Conservation (phyloP, 2,113 vertebrate species). For the Melospiza melodia region DNA sequence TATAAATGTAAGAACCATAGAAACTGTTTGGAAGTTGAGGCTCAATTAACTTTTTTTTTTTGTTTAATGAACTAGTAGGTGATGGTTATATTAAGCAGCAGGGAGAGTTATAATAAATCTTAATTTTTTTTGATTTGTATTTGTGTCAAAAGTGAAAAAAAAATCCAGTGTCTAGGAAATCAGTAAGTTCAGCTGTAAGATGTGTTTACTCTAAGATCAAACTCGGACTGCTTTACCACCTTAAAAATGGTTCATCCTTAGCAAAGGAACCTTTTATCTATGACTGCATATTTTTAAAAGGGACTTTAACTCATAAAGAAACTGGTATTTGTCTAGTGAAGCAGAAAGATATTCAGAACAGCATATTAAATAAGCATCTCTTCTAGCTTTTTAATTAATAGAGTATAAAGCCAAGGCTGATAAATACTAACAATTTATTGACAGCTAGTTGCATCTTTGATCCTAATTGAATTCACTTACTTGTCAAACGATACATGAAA, state of each 20-base stretch:
- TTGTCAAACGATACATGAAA: neutral
- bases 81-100: neutral
- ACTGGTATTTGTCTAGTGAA: neutral
- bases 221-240: neutral
- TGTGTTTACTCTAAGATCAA: neutral
- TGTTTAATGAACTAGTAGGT: neutral
- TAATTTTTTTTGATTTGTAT: neutral
- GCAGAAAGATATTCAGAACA: neutral
- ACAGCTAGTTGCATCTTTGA: neutral
- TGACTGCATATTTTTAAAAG: neutral
- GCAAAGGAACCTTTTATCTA: neutral
- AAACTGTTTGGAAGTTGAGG: neutral
- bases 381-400: neutral
- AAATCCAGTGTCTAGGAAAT: neutral
- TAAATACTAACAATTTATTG: slow-evolving; percentile 4
- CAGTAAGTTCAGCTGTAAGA: neutral
- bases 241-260: neutral
- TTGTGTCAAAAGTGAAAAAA: neutral
- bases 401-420: neutral
- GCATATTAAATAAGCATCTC: neutral
- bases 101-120: neutral
- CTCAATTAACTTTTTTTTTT: neutral
- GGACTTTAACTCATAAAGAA: neutral
- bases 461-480: slow-evolving; percentile 13
- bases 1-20: neutral